Evolutionary conservation across 1,140 invertebrate genomes (phyloP).

Genomic region (Listronotus bonariensis): DNA sequence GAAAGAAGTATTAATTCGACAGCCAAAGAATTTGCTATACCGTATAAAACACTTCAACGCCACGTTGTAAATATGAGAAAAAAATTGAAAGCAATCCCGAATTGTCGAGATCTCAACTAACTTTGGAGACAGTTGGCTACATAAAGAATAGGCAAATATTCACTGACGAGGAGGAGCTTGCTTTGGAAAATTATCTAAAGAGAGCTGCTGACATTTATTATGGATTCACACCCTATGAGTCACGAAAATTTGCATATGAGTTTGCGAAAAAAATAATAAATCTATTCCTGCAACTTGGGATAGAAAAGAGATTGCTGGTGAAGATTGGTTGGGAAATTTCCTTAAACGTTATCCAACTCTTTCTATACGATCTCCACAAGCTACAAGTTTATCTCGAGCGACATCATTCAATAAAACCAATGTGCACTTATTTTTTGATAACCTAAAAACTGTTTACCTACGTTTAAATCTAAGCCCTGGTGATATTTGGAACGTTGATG

Average conservation of each 20-base stretch:
- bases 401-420: neutral
- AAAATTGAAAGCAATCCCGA: neutral
- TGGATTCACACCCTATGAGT: neutral
- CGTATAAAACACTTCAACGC: no score
- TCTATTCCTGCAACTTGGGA: no score
- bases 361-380: neutral
- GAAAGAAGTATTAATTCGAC: no score
- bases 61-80: neutral
- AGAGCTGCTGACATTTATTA: slow-evolving; percentile 8
- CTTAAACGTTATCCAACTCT: no score
- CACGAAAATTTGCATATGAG: neutral
- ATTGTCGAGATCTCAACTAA: neutral
- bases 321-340: neutral
- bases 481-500: no score
- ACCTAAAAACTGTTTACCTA: neutral
- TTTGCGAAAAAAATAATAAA: slow-evolving; percentile 7
- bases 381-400: neutral
- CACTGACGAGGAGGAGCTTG: neutral
- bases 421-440: neutral
- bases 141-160: slow-evolving; percentile 1
- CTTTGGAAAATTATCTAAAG: neutral
- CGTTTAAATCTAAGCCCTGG: neutral
- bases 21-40: no score
- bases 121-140: neutral
- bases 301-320: neutral